Base-by-base conservation (phyloP, 2,888 invertebrate genomes). In the Chrysomela aeneicollis region DNA sequence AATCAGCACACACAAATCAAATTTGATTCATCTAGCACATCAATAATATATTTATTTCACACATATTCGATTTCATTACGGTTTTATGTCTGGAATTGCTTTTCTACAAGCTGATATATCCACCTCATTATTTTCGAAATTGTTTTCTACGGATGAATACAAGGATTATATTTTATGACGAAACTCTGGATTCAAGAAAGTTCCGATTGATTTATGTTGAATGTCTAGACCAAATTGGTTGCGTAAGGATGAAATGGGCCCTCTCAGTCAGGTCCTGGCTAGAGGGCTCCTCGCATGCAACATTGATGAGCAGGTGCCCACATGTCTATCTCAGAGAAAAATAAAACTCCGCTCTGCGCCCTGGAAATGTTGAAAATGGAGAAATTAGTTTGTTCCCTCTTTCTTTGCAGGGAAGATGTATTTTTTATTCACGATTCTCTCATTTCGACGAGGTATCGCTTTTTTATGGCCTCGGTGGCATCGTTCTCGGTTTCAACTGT, bases 231-330 rank as follows among this genome's bases (percentile, higher is more conserved):
- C 50, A 22, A 17, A 51, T 21, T n/a, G n/a, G 5, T 51, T 51
- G 22, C 26, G 26, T 26, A 6, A 26, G 30, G n/a, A 9, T 21
- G 50, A 12, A 8, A 50, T 1, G 9, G 12, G 19, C 17, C 46
- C 15, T 42, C 15, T 42, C 21, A 22, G 22, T 12, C 57, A 42
- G 22, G 22, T 19, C 10, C 37, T 42, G 42, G 22, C 12, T 15
- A 15, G 32, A 32, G 21, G 32, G 37, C n/a, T 42, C 35, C 26
- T 70, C 70, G 72, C 74, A 71, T 77, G 73, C 76, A 79, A 78
- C 78, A 78, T 79, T 79, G 78, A 79, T 79, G 80, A 79, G 77
- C 73, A 70, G 71, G 73, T 73, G 68, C 64, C 71, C 67, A 61
- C 69, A 68, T 68, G 67, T 70, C 63, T 53, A 54, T 72, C 59